Evolutionary conservation across 2,113 vertebrate species (phyloP).

Genomic region (Eonycteris spelaea): DNA sequence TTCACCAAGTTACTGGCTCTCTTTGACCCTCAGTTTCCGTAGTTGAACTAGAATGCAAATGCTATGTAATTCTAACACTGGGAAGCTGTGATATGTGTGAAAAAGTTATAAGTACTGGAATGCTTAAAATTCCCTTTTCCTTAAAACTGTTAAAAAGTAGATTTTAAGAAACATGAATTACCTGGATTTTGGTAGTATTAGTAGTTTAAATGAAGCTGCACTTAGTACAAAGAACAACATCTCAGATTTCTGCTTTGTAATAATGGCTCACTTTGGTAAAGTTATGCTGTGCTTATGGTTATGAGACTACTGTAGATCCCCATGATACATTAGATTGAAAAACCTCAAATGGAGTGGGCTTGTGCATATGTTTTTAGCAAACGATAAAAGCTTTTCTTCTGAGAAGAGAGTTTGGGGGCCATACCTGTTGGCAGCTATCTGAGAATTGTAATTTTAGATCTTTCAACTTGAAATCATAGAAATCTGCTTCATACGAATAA

Average conservation of each 20-base stretch:
- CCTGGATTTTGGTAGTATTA: background rate
- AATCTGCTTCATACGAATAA: background rate
- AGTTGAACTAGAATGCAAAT: background rate
- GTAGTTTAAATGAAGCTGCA: background rate
- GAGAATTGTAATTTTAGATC: background rate
- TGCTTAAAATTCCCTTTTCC: background rate
- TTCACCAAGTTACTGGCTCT: background rate
- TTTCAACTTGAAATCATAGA: background rate
- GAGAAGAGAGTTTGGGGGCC: background rate
- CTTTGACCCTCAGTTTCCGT: background rate
- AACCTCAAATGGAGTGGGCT: background rate
- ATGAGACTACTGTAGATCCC: background rate
- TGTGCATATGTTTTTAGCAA: background rate
- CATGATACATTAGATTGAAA: background rate
- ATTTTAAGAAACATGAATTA: background rate
- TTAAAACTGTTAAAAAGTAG: background rate
- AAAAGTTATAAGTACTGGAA: background rate
- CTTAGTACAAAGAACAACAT: background rate
- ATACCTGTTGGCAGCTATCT: background rate
- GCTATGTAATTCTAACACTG: background rate
- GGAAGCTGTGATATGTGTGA: background rate
- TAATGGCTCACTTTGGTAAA: background rate
- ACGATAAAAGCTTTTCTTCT: background rate
- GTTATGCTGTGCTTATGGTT: background rate
- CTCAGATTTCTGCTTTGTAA: background rate